Evolutionary conservation across 2,797 vertebrate species (phyloP), one percentile per base, ranked within the genome.

Genomic region (Triplophysa yarkandensis): DNA sequence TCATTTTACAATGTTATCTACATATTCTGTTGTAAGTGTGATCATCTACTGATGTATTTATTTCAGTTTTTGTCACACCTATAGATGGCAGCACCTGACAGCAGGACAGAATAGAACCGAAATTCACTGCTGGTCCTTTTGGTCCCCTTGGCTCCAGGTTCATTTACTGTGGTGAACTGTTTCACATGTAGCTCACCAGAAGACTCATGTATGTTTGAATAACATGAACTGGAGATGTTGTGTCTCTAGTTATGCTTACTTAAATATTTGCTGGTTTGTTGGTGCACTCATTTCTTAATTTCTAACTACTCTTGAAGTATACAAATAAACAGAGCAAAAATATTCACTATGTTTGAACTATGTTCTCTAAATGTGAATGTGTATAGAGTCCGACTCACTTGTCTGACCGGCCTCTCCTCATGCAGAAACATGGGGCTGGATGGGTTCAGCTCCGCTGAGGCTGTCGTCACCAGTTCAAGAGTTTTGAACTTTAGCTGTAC

Each of bases 401-500:
- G 95, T 85, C 96, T 92, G 69, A 92, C 90, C 32, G 96, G 95
- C 67, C 91, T 93, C 71, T 96, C 95, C 83, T 98, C 96, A 0
- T 92, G 92, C 84, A 97, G 91, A 80, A 98, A 88, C 87, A 97
- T 95, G 41, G 94, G 91, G 79, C 96, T 98, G 85, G 90, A 90
- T 39, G 90, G 78, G 55, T 87, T 88, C 16, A 92, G 90, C 87
- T 96, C 94, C 83, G 96, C 87, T 0, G 89, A 89, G 0, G 95
- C 95, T 0, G 89, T 92, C 1, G 81, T 88, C 27, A 91, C 92
- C 80, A 98, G 87, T 82, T 93, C 94, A 89, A 98, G 82, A 11
- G 93, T 89, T 88, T 93, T 95, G 92, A 96, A 98, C 89, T 94
- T 96, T 86, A 99, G 92, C 97, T 99, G 91, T 1, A 77, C 36